Evolutionary conservation across 2,888 invertebrate genomes (phyloP).

Genomic region (Tanytarsus gracilentus): DNA sequence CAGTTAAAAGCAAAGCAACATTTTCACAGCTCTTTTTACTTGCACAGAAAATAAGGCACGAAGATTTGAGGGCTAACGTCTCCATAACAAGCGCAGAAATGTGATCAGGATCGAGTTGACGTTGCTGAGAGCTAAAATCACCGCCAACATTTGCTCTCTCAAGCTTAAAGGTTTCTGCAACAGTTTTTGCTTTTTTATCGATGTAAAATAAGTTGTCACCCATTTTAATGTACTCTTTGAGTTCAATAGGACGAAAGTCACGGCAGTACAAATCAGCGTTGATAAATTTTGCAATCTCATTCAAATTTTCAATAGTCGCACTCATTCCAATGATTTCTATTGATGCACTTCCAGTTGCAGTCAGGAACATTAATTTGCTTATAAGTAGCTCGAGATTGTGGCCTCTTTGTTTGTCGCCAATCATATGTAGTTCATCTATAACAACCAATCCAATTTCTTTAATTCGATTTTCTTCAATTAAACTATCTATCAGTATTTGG

Average conservation of each 20-base stretch:
- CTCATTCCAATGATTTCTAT: conserved; percentile 94
- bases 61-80: conserved; percentile 65
- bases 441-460: conserved; percentile 69
- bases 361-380: conserved; percentile 63
- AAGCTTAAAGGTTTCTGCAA: conserved; percentile 48
- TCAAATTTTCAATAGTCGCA: conserved; percentile 88
- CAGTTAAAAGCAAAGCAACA: conserved; percentile 67
- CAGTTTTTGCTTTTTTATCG: conserved; percentile 43
- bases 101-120: conserved; percentile 61
- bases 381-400: conserved; percentile 74
- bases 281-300: conserved; percentile 71
- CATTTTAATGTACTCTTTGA: conserved; percentile 75
- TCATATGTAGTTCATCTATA: conserved; percentile 87
- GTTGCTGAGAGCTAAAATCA: conserved; percentile 6
- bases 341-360: conserved; percentile 42
- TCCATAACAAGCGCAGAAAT: conserved; percentile 72
- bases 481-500: conserved; percentile 69
- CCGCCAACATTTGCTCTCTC: conserved; percentile 39
- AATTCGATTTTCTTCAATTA: conserved; percentile 68
- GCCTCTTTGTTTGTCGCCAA: conserved; percentile 81
- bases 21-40: conserved; percentile 88
- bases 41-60: conserved; percentile 88
- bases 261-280: conserved; percentile 70
- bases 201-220: conserved; percentile 51
- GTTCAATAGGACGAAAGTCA: conserved; percentile 81